Percentiles rank a stretch among this genome's conserved stretches.
Evolutionary conservation across 2,797 vertebrate genomes (phyloP).

Genomic region (Loriculus beryllinus): DNA sequence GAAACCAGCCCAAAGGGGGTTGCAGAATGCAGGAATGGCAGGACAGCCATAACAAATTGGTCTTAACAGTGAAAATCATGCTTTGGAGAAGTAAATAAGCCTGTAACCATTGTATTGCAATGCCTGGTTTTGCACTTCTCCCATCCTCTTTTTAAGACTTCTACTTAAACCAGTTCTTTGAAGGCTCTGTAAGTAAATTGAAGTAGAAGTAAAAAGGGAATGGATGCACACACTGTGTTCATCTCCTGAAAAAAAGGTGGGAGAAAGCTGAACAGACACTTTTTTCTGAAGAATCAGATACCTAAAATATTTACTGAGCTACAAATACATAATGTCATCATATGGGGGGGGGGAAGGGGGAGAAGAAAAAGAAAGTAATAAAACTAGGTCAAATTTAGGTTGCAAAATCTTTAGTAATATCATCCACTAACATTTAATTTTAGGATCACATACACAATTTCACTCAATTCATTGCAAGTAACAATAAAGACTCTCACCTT

Average conservation of each 20-base stretch:
- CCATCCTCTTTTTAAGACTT: neutral
- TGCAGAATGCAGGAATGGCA: neutral
- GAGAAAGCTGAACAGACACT: neutral
- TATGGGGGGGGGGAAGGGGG: fast-evolving
- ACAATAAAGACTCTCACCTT: neutral
- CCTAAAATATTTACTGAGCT: neutral
- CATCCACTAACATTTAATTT: neutral
- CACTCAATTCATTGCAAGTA: neutral
- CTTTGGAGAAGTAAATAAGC: neutral
- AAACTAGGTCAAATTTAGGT: neutral
- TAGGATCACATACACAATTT: neutral
- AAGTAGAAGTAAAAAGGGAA: neutral
- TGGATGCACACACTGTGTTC: neutral
- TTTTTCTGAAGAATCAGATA: neutral
- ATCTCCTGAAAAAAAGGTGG: neutral
- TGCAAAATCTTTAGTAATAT: neutral
- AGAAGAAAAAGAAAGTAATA: neutral
- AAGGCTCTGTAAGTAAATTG: neutral
- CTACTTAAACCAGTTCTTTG: neutral
- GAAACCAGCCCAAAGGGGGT: neutral
- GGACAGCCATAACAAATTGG: neutral
- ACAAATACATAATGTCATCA: neutral
- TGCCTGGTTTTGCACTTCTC: neutral
- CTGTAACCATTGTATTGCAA: neutral
- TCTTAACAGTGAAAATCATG: neutral